A percentile compares a stretch with the other conserved stretches of the same genome.
phyloP scores from a whole-genome alignment of 2,797 vertebrate species.

The Falco peregrinus region DNA sequence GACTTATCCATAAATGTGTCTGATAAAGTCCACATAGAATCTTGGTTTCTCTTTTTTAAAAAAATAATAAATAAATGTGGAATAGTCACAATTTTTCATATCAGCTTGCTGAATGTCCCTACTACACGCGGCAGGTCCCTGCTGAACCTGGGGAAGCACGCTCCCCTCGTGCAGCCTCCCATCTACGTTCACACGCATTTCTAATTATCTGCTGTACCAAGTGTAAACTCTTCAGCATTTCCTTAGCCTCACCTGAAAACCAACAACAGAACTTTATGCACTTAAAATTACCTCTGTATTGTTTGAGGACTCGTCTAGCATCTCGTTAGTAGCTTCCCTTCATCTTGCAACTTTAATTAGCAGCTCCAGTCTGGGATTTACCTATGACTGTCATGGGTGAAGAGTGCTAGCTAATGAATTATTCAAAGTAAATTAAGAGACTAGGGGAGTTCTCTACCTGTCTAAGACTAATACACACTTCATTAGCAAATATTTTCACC shows the following conservation, averaged over 20 bases:
- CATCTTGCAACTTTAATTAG: constrained; percentile 62
- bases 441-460: constrained; percentile 35
- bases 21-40: neutral
- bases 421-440: constrained; percentile 64
- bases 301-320: neutral
- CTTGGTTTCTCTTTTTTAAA: neutral
- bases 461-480: constrained; percentile 12
- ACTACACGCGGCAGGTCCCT: too few relatives aligned
- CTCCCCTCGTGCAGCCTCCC: neutral
- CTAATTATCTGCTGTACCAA: neutral
- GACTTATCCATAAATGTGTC: neutral
- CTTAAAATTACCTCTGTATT: neutral
- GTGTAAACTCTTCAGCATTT: neutral
- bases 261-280: neutral
- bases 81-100: neutral
- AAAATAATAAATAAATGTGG: neutral
- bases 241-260: neutral
- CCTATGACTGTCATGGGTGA: constrained; percentile 41
- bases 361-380: constrained; percentile 51
- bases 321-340: constrained; percentile 55
- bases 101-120: rapidly evolving
- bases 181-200: neutral
- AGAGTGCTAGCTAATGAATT: constrained; percentile 63
- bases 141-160: neutral
- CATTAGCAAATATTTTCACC: constrained; percentile 42